Evolutionary conservation across 2,797 vertebrate genomes (phyloP).

Genomic region (Rousettus madagascariensis): DNA sequence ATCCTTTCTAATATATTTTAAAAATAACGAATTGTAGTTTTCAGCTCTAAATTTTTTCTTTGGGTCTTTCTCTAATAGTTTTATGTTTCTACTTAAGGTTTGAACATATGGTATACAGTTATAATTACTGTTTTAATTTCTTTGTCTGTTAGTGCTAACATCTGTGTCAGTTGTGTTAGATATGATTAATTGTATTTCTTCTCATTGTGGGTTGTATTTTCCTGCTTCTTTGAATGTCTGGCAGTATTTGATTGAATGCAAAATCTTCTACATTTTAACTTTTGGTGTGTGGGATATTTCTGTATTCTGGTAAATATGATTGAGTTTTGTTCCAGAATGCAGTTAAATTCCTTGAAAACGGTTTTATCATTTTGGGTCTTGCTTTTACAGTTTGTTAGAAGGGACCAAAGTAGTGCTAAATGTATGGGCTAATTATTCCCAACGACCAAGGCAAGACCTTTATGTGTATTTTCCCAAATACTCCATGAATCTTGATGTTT

Average conservation of each 20-base stretch:
- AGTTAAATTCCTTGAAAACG: neutral
- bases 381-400: neutral
- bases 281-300: neutral
- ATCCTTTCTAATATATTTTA: neutral
- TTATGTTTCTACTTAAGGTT: neutral
- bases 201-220: neutral
- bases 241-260: neutral
- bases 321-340: neutral
- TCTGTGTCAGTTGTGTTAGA: neutral
- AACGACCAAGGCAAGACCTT: neutral
- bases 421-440: neutral
- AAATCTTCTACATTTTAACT: neutral
- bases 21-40: neutral
- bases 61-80: neutral
- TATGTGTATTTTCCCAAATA: neutral
- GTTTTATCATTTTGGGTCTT: neutral
- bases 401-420: neutral
- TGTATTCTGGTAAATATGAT: neutral
- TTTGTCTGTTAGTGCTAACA: constrained; percentile 16
- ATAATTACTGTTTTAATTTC: constrained; percentile 36
- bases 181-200: constrained; percentile 6
- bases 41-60: neutral
- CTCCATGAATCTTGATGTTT: neutral
- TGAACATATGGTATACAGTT: neutral
- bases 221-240: neutral